Conservation (phyloP, 1,140 invertebrate genomes). For the Pachyrhynchus sulphureomaculatus region DNA sequence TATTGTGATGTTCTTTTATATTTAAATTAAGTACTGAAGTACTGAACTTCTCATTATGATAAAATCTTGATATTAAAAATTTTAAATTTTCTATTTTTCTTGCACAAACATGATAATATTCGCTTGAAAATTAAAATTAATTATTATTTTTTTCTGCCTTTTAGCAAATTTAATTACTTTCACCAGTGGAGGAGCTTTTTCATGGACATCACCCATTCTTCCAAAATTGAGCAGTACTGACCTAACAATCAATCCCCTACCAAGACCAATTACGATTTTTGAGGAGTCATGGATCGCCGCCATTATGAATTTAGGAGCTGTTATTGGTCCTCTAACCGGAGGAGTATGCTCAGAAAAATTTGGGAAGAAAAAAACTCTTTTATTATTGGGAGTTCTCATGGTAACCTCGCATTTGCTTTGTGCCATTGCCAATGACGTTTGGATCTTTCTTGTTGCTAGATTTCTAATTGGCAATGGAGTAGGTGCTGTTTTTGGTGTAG, state of each 20-base stretch:
- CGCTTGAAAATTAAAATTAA: background rate
- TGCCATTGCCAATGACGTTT: constrained; percentile 47
- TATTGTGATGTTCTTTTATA: too few relatives aligned
- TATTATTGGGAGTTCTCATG: constrained; percentile 49
- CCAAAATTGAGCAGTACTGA: constrained; percentile 54
- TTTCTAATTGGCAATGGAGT: constrained; percentile 52
- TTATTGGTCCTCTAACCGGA: constrained; percentile 48
- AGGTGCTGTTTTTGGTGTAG: constrained; percentile 53
- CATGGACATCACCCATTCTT: constrained; percentile 72
- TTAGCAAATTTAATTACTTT: constrained; percentile 68
- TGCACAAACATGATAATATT: background rate
- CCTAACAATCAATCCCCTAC: constrained; percentile 41
- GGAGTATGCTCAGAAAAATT: constrained; percentile 48
- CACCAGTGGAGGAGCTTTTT: constrained; percentile 63
- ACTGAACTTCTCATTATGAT: too few relatives aligned
- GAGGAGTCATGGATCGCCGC: constrained; percentile 80
- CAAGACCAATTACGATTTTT: constrained; percentile 49
- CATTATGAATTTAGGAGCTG: constrained; percentile 73
- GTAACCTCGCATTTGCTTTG: constrained; percentile 51
- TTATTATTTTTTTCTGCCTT: constrained; percentile 28
- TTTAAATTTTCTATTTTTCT: background rate
- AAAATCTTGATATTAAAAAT: too few relatives aligned
- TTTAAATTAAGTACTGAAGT: too few relatives aligned
- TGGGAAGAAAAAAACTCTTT: constrained; percentile 53
- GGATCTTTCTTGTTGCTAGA: constrained; percentile 49